Evolutionary conservation across 1,140 invertebrate species (phyloP).

Genomic region (Andrena cerasifolii): DNA sequence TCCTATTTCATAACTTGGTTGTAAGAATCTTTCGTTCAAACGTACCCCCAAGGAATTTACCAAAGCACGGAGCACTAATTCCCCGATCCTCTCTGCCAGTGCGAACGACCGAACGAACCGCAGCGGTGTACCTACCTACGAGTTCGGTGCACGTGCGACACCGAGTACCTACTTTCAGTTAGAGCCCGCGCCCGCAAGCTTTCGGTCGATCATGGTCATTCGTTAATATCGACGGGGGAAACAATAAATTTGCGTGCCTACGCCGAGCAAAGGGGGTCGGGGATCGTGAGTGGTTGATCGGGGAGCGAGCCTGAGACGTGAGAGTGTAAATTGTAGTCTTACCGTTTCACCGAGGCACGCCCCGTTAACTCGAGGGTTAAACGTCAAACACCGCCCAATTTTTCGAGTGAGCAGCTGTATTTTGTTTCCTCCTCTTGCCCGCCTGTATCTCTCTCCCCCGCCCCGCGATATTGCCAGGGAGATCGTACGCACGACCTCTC

Average conservation of each 20-base stretch:
- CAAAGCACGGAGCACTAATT: too few relatives aligned
- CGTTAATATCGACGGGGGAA: conserved; percentile 40
- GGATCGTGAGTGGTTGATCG: conserved; percentile 14
- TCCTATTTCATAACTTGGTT: too few relatives aligned
- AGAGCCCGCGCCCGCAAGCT: not conserved
- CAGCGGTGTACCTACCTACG: too few relatives aligned
- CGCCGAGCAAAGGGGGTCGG: conserved; percentile 5
- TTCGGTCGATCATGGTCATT: conserved; percentile 21
- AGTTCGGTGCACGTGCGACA: conserved; percentile 24
- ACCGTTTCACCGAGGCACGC: conserved; percentile 67
- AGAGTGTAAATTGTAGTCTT: conserved; percentile 72
- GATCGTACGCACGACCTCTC: conserved; percentile 56
- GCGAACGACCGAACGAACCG: not conserved
- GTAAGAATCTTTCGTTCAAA: too few relatives aligned
- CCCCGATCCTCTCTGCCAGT: too few relatives aligned
- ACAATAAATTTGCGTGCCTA: conserved; percentile 51
- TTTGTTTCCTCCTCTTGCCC: conserved; percentile 29
- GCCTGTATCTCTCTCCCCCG: not conserved
- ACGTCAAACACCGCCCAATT: conserved; percentile 61
- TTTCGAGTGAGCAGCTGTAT: conserved; percentile 51
- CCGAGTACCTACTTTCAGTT: too few relatives aligned
- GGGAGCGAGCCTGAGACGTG: conserved; percentile 43
- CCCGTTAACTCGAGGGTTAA: conserved; percentile 73
- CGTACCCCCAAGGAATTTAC: too few relatives aligned
- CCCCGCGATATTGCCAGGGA: not conserved